Conservation (phyloP, 2,113 vertebrate genomes). For the Hemicordylus capensis region DNA sequence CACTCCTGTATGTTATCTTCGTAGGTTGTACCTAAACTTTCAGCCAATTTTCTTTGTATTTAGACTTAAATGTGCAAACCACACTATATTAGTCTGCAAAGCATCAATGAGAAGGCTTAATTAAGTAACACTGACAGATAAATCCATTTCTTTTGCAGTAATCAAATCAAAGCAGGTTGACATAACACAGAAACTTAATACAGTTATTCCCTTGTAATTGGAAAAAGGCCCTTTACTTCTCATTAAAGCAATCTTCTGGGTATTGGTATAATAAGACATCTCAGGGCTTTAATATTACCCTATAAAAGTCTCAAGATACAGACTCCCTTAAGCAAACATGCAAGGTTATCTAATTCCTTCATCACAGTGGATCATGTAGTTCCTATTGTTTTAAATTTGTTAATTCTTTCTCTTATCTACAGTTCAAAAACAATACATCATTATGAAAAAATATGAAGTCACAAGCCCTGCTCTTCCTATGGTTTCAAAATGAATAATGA, state of each 20-base stretch:
- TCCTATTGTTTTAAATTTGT: constrained; percentile 60
- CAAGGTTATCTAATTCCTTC: constrained; percentile 72
- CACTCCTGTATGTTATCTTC: constrained; percentile 51
- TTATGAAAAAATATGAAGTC: constrained; percentile 7
- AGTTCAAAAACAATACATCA: constrained; percentile 55
- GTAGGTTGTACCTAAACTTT: constrained; percentile 61
- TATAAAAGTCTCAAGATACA: constrained; percentile 77
- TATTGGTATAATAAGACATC: constrained; percentile 76
- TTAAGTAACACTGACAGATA: constrained; percentile 96
- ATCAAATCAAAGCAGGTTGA: constrained; percentile 94
- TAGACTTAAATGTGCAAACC: constrained; percentile 75
- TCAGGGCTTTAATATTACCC: constrained; percentile 75
- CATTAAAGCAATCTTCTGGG: constrained; percentile 81
- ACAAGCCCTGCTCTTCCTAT: not conserved
- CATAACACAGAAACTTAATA: constrained; percentile 93
- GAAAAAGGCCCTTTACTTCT: constrained; percentile 83
- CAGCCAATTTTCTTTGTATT: constrained; percentile 71
- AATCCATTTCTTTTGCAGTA: constrained; percentile 91
- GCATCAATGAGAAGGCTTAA: constrained; percentile 89
- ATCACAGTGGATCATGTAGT: constrained; percentile 60
- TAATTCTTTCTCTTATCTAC: constrained; percentile 57
- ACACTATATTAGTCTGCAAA: constrained; percentile 76
- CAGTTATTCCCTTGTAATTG: constrained; percentile 84
- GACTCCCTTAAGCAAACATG: constrained; percentile 74
- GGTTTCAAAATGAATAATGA: fast-evolving